Evolutionary conservation across 2,888 invertebrate genomes (phyloP).

Genomic region (Oeneis ivallda): DNA sequence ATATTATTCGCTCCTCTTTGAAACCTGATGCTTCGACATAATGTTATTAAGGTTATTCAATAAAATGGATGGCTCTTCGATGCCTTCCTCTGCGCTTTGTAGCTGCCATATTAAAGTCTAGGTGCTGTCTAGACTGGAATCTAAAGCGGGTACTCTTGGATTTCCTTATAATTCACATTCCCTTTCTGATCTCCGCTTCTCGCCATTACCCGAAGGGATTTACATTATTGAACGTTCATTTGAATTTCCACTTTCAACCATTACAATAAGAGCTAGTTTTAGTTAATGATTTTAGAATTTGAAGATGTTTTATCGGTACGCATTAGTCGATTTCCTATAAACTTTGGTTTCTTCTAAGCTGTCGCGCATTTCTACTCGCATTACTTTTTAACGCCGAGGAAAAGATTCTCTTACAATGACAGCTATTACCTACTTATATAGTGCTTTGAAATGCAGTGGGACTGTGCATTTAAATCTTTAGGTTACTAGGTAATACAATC

Average conservation of each 20-base stretch:
- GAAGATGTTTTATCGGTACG: neutral
- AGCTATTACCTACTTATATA: neutral
- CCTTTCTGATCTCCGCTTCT: slow-evolving; percentile 39
- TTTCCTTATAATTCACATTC: slow-evolving; percentile 48
- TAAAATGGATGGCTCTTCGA: slow-evolving; percentile 47
- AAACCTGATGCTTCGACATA: slow-evolving; percentile 24
- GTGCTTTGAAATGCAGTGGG: neutral
- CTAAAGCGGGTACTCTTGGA: slow-evolving; percentile 45
- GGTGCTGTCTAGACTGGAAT: slow-evolving; percentile 57
- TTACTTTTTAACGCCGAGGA: slow-evolving; percentile 8
- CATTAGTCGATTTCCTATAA: slow-evolving; percentile 19
- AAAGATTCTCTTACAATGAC: slow-evolving; percentile 2
- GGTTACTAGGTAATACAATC: neutral
- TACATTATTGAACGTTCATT: neutral
- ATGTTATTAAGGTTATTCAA: slow-evolving; percentile 48
- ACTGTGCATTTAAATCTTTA: neutral
- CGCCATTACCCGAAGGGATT: neutral
- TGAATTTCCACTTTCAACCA: neutral
- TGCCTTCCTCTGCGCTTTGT: slow-evolving; percentile 43
- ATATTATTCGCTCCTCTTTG: slow-evolving; percentile 29
- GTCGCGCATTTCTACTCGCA: slow-evolving; percentile 9
- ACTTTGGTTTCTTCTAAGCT: slow-evolving; percentile 23
- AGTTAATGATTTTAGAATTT: neutral
- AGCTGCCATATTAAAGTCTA: slow-evolving; percentile 56
- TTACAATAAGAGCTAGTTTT: neutral